Percentiles rank a stretch among this genome's conserved stretches.
These are phyloP conservation scores for Phylloscopus collybita DNA, from an alignment of 2,797 vertebrate species.

Conservation along the genomic window DNA sequence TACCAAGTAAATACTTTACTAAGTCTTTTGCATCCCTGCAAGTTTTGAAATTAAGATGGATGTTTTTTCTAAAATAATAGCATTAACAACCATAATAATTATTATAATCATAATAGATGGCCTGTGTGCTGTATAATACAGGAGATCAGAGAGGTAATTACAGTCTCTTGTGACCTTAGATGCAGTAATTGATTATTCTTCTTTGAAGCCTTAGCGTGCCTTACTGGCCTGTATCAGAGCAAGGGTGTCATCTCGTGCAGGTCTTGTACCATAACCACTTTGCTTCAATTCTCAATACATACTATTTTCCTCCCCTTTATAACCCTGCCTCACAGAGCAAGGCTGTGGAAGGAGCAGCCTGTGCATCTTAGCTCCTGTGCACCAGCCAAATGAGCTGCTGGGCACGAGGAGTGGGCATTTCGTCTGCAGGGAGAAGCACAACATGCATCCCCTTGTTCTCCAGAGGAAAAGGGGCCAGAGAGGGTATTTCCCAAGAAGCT, in stretches of 20 bases:
- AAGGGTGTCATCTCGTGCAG: background rate
- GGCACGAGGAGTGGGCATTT: background rate
- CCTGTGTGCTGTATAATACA: background rate
- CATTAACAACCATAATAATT: background rate
- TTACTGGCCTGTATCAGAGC: background rate
- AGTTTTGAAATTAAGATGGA: background rate
- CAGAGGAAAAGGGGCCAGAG: background rate
- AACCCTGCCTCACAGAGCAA: background rate
- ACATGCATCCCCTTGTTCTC: background rate
- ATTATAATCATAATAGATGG: background rate
- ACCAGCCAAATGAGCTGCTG: background rate
- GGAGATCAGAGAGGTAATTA: background rate
- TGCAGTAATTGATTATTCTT: background rate
- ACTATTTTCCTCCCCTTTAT: background rate
- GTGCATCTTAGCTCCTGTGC: background rate
- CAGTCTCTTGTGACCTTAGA: background rate
- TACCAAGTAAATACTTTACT: background rate
- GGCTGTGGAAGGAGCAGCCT: background rate
- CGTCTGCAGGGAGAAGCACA: background rate
- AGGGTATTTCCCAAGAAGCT: background rate
- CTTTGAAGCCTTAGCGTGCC: background rate
- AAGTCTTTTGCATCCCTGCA: background rate
- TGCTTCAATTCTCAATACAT: background rate
- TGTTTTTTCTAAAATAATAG: background rate
- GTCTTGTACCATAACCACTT: background rate